Conservation (phyloP, 2,888 invertebrate genomes). For the Creontiades dilutus region DNA sequence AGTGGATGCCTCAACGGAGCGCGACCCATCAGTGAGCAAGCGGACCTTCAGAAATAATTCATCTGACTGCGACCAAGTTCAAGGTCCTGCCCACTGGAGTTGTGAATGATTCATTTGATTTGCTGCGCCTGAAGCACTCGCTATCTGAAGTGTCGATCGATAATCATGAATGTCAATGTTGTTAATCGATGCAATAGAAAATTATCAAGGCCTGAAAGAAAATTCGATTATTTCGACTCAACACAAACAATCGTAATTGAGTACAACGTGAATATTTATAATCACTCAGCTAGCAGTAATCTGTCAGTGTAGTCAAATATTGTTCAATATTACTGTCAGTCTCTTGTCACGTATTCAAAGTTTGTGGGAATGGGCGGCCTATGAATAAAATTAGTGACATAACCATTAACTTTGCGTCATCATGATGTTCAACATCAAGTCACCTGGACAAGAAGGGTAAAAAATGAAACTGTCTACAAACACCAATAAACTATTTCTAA, state of each 20-base stretch:
- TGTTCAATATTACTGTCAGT: too few relatives aligned
- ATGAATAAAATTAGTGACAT: background rate
- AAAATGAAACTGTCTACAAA: too few relatives aligned
- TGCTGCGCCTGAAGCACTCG: background rate
- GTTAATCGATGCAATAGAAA: background rate
- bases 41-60: constrained; percentile 28
- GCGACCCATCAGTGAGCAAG: constrained; percentile 6
- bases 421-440: background rate
- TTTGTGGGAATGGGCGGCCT: background rate
- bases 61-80: constrained; percentile 23
- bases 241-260: too few relatives aligned
- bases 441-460: too few relatives aligned
- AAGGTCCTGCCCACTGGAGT: background rate
- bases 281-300: background rate
- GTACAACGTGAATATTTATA: background rate
- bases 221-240: background rate
- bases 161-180: background rate
- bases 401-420: background rate
- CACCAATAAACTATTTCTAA: too few relatives aligned
- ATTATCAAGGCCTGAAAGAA: background rate
- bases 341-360: too few relatives aligned
- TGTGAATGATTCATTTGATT: background rate
- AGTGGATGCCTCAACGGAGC: constrained; percentile 18
- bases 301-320: too few relatives aligned
- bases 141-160: background rate